These are phyloP conservation scores for Apoderus coryli DNA, from an alignment of 2,888 invertebrate species.

Conservation along the genomic window DNA sequence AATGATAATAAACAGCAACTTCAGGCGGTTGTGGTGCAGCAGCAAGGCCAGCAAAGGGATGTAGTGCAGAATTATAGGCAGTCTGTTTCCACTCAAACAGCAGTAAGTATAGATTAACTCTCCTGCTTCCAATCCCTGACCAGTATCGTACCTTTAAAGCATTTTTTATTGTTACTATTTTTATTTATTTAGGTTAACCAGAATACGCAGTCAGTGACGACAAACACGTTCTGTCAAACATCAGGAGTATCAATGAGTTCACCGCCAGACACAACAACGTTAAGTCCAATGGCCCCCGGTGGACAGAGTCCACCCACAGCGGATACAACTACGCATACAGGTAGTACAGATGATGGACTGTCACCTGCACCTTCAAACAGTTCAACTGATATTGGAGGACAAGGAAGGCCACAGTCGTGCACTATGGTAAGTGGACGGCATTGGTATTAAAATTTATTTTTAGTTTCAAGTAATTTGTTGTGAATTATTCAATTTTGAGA, in stretches of 20 bases:
- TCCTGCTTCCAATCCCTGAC: too few relatives aligned
- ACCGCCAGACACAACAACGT: constrained; percentile 76
- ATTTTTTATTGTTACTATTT: too few relatives aligned
- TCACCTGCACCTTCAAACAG: constrained; percentile 33
- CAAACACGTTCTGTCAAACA: constrained; percentile 34
- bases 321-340: constrained; percentile 33
- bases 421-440: constrained; percentile 33
- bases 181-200: too few relatives aligned
- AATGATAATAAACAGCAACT: constrained; percentile 30
- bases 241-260: constrained; percentile 38
- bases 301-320: constrained; percentile 32
- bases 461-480: too few relatives aligned
- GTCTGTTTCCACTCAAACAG: constrained; percentile 64
- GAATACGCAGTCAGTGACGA: constrained; percentile 31
- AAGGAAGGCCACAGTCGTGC: constrained; percentile 28
- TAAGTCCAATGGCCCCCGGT: constrained; percentile 57
- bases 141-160: too few relatives aligned
- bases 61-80: constrained; percentile 35
- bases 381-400: constrained; percentile 26
- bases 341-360: constrained; percentile 32
- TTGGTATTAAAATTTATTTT: too few relatives aligned
- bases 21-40: constrained; percentile 20
- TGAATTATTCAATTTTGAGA: too few relatives aligned
- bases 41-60: constrained; percentile 23
- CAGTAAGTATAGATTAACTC: too few relatives aligned